Percentiles rank a stretch among this genome's conserved stretches.
Evolutionary conservation across 2,888 invertebrate genomes (phyloP).

Genomic region (Serripes groenlandicus): DNA sequence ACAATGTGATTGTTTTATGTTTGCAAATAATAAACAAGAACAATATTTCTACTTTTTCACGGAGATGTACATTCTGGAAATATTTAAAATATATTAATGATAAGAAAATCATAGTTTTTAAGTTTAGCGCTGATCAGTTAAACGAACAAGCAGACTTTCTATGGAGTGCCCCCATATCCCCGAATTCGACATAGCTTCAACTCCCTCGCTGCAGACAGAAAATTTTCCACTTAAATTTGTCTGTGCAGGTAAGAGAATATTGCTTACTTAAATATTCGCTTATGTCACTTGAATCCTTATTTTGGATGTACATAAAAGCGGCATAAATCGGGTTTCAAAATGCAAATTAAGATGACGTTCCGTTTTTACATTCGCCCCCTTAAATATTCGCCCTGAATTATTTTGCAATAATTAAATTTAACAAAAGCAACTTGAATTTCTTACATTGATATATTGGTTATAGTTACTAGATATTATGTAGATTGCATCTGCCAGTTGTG

Average conservation of each 20-base stretch:
- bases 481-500: too few species aligned
- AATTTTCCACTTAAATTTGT: slow-evolving; percentile 74
- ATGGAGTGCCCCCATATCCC: slow-evolving; percentile 86
- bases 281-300: neutral
- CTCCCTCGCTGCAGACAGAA: slow-evolving; percentile 78
- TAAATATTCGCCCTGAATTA: too few species aligned
- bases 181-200: slow-evolving; percentile 83
- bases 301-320: too few species aligned
- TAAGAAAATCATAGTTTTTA: neutral
- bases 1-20: slow-evolving; percentile 52
- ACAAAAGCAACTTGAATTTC: too few species aligned
- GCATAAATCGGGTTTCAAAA: too few species aligned
- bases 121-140: neutral
- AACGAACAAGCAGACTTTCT: slow-evolving; percentile 33
- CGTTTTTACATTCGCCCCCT: too few species aligned
- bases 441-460: too few species aligned
- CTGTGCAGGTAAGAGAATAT: slow-evolving; percentile 78
- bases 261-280: neutral
- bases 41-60: too few species aligned
- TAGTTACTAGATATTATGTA: too few species aligned
- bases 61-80: too few species aligned
- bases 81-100: neutral
- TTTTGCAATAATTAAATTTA: too few species aligned
- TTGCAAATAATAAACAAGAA: slow-evolving; percentile 16
- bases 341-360: too few species aligned